Percentiles rank a stretch among this genome's conserved stretches.
These are phyloP conservation scores for Littorina saxatilis DNA, from an alignment of 1,140 invertebrate species.

Conservation along the genomic window DNA sequence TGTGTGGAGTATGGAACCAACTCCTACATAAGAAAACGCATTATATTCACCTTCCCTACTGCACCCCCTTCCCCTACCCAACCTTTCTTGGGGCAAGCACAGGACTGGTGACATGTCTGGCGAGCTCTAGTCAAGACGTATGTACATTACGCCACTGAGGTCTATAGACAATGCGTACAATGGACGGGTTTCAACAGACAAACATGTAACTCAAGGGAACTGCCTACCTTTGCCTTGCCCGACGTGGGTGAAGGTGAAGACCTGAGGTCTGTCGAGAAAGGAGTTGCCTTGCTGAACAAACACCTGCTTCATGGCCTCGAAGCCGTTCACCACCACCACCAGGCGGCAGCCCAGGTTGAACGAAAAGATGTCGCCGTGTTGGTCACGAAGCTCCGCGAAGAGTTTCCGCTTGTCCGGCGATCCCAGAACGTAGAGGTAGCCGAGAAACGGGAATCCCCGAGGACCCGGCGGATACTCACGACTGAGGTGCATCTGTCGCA, in stretches of 20 bases:
- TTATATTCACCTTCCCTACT: too few relatives aligned
- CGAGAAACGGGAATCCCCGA: constrained; percentile 39
- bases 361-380: constrained; percentile 51
- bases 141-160: too few relatives aligned
- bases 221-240: constrained; percentile 49
- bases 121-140: not conserved
- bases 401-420: constrained; percentile 22
- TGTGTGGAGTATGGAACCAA: too few relatives aligned
- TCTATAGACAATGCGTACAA: not conserved
- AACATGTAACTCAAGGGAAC: not conserved
- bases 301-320: constrained; percentile 45
- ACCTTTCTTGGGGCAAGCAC: too few relatives aligned
- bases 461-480: constrained; percentile 41
- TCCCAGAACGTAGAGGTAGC: constrained; percentile 36
- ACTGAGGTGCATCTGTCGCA: not conserved
- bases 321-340: constrained; percentile 50
- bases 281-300: constrained; percentile 45
- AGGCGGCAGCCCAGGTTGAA: constrained; percentile 40
- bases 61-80: too few relatives aligned
- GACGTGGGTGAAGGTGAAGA: constrained; percentile 38
- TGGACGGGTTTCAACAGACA: not conserved
- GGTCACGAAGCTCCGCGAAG: constrained; percentile 24
- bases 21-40: too few relatives aligned
- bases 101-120: not conserved
- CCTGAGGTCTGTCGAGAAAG: constrained; percentile 46